These are phyloP conservation scores for Tolypeutes matacus DNA, from an alignment of 2,797 vertebrate species.

Conservation along the genomic window DNA sequence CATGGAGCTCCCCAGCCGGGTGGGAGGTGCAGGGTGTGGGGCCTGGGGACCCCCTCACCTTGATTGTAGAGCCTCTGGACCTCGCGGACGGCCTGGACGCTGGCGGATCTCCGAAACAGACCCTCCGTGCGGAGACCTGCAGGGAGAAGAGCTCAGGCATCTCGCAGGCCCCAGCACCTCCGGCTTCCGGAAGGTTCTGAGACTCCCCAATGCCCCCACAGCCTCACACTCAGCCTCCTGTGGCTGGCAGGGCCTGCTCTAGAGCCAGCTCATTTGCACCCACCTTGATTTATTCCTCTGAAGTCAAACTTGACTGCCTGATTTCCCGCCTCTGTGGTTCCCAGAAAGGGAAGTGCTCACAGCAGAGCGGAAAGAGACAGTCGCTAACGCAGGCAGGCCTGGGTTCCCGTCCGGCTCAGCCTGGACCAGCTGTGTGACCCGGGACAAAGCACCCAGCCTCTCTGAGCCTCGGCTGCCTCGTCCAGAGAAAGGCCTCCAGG, in stretches of 20 bases:
- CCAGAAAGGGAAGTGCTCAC: neutral
- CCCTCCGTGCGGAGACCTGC: conserved; percentile 91
- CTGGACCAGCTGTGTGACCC: neutral
- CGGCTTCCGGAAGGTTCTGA: neutral
- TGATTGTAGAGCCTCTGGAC: conserved; percentile 93
- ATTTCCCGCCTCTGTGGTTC: neutral
- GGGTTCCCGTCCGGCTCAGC: neutral
- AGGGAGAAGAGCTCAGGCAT: neutral
- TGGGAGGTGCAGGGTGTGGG: accelerated
- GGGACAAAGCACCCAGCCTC: neutral
- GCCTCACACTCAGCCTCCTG: neutral
- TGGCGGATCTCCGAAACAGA: conserved; percentile 92
- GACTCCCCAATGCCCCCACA: neutral
- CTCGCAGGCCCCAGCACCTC: neutral
- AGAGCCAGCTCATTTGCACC: neutral
- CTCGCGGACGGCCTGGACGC: conserved; percentile 90
- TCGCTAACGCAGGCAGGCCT: neutral
- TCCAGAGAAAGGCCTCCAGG: neutral
- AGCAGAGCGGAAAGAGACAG: neutral
- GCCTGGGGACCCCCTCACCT: conserved; percentile 86
- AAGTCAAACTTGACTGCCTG: accelerated
- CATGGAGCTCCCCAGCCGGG: accelerated
- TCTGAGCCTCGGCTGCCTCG: neutral
- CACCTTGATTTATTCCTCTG: neutral
- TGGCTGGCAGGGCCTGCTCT: accelerated